Evolutionary conservation across 2,113 vertebrate genomes (phyloP).

Genomic region (Phocoena phocoena): DNA sequence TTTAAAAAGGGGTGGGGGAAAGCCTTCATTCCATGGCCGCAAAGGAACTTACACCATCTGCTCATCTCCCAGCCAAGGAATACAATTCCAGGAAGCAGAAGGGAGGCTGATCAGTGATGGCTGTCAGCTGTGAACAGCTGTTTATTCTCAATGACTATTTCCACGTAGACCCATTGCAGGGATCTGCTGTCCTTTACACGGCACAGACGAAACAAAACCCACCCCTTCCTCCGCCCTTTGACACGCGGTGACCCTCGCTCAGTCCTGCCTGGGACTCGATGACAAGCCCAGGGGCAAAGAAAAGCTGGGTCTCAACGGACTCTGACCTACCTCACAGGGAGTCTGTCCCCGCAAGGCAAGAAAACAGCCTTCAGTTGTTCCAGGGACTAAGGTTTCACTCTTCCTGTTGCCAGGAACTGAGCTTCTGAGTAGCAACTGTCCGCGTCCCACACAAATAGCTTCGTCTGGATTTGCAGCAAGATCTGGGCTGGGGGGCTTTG

Average conservation of each 20-base stretch:
- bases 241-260: not conserved
- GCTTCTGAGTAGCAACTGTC: not conserved
- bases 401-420: not conserved
- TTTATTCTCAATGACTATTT: not conserved
- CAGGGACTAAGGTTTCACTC: constrained; percentile 28
- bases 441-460: not conserved
- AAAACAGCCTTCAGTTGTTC: not conserved
- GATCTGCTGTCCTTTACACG: not conserved
- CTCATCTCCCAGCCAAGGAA: not conserved
- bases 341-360: not conserved
- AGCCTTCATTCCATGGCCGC: not conserved
- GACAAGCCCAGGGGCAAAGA: constrained; percentile 2
- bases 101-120: not conserved
- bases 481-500: not conserved
- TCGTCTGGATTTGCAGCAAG: not conserved
- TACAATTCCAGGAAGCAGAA: constrained; percentile 41
- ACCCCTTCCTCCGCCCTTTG: not conserved
- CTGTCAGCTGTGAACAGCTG: not conserved
- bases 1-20: not conserved
- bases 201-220: not conserved
- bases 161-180: not conserved
- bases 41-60: constrained; percentile 37
- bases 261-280: not conserved
- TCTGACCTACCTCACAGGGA: not conserved
- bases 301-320: not conserved